Base-by-base conservation (phyloP, 23 tunicate genomes). In the Ascidia mentula region DNA sequence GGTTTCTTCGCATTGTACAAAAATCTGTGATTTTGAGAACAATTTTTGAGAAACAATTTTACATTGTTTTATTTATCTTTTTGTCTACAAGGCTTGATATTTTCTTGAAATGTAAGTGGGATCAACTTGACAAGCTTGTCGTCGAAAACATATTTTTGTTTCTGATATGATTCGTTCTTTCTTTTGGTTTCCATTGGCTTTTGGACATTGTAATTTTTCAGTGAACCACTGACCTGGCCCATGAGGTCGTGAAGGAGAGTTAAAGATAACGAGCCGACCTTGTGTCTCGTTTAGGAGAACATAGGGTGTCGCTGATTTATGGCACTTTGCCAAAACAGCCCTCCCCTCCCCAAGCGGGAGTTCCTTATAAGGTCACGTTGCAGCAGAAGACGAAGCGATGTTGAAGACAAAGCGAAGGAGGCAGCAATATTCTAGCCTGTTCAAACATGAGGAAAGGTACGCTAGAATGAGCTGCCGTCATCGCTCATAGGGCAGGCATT, bases 391-490 rank as follows among this genome's bases (percentile, higher is more conserved):
- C 65, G 24, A 53, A 53, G 65, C 22, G 22, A 53, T 53, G 24
- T 28, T 28, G 65, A 53, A 53, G 65, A 53, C 24, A 53, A 53
- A 53, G 65, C 24, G 65, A 28, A 53, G 28, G 28, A 9, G 22
- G 65, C 65, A 26, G 65, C 65, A 53, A 53, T 53, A 53, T 53
- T 53, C 24, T 53, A 53, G 65, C 65, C 65, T 53, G 65, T 53
- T 53, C 65, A 53, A 53, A 53, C 65, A 53, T 28, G 24, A 53
- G 65, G 65, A 53, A 20, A 20, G 65, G 24, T 53, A 53, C 65
- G 65, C 65, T 20, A 53, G 28, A 53, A 53, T 53, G 65, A 28
- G 1, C 65, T 53, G 65, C 65, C 24, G 24, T 53, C 65, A 53
- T 53, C 65, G 65, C 65, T 53, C 65, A 53, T 53, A 53, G 65